phyloP scores from a whole-genome alignment of 2,888 invertebrate species.

The Micoletzkya japonica region DNA sequence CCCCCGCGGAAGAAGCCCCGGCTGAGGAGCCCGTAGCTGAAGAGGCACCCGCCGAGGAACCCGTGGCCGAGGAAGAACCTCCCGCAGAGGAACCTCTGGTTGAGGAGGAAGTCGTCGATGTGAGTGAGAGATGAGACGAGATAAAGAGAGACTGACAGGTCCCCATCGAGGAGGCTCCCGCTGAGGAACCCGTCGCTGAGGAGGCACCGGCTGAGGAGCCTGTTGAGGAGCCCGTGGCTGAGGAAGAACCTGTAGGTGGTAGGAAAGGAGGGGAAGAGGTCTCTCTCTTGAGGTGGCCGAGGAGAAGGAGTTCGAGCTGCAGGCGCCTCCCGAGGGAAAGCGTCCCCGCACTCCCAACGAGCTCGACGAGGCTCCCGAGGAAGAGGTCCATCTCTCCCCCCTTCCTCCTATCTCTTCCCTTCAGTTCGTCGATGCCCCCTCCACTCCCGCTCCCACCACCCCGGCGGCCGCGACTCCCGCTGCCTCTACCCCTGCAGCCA shows the following conservation, averaged over 20 bases:
- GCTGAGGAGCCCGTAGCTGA: slow-evolving; percentile 9
- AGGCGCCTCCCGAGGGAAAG: slow-evolving; percentile 59
- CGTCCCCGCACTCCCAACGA: slow-evolving; percentile 61
- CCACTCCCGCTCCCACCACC: slow-evolving; percentile 33
- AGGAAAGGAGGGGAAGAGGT: slow-evolving; percentile 23
- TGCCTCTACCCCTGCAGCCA: slow-evolving; percentile 43
- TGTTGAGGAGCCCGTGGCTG: slow-evolving; percentile 30
- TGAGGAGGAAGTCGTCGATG: slow-evolving; percentile 33
- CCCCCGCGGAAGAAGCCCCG: slow-evolving; percentile 30
- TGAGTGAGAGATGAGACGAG: no score
- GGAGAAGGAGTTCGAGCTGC: slow-evolving; percentile 55
- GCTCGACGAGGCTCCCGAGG: slow-evolving; percentile 46
- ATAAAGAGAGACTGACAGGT: no score
- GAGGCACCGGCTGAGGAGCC: slow-evolving; percentile 34
- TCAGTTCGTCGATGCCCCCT: slow-evolving; percentile 22
- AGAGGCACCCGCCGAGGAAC: no score
- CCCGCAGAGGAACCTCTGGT: slow-evolving; percentile 30
- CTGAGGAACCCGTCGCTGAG: slow-evolving; percentile 17
- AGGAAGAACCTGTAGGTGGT: slow-evolving; percentile 28
- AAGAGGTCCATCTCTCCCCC: no score
- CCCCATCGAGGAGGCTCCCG: slow-evolving; percentile 6
- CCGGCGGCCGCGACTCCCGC: slow-evolving; percentile 32
- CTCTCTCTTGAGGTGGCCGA: slow-evolving; percentile 21
- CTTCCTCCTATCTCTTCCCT: background rate
- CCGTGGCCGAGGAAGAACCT: slow-evolving; percentile 36